Conservation (phyloP, 2,888 invertebrate species). For the Heliconius ismenius region DNA sequence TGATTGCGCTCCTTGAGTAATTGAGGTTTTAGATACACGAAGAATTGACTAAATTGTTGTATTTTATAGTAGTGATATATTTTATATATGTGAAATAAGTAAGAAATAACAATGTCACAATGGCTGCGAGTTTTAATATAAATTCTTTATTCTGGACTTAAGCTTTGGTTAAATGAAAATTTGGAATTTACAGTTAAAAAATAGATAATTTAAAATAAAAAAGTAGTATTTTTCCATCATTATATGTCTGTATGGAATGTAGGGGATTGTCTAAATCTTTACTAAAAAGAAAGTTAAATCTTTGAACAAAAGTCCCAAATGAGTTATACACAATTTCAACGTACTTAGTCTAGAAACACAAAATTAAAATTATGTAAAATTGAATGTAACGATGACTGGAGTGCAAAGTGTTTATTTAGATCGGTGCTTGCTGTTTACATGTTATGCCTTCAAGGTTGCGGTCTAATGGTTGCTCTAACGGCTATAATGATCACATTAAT, state of each 20-base stretch:
- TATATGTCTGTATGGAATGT: too few species aligned
- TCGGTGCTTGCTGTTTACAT: constrained; percentile 24
- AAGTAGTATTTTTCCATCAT: background rate
- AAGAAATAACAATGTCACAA: background rate
- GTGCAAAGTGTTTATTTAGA: constrained; percentile 10
- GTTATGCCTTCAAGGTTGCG: constrained; percentile 25
- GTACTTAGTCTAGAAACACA: background rate
- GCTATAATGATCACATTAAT: constrained; percentile 17
- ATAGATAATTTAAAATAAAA: background rate
- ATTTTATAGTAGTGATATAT: constrained; percentile 9
- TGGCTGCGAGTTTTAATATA: background rate
- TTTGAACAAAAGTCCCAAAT: background rate
- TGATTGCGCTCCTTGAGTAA: constrained; percentile 24
- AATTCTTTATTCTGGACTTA: too few species aligned
- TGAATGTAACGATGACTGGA: background rate
- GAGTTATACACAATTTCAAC: background rate
- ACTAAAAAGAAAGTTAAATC: background rate
- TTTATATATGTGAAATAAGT: background rate
- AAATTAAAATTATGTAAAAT: constrained; percentile 5
- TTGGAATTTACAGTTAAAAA: too few species aligned
- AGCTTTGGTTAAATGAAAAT: too few species aligned
- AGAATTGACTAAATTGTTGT: constrained; percentile 7
- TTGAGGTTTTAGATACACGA: constrained; percentile 4
- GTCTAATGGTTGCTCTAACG: constrained; percentile 24
- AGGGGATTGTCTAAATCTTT: background rate